Evolutionary conservation across 1,140 invertebrate genomes (phyloP), one percentile per base, ranked within the genome.

Genomic region (Dysdera silvatica): DNA sequence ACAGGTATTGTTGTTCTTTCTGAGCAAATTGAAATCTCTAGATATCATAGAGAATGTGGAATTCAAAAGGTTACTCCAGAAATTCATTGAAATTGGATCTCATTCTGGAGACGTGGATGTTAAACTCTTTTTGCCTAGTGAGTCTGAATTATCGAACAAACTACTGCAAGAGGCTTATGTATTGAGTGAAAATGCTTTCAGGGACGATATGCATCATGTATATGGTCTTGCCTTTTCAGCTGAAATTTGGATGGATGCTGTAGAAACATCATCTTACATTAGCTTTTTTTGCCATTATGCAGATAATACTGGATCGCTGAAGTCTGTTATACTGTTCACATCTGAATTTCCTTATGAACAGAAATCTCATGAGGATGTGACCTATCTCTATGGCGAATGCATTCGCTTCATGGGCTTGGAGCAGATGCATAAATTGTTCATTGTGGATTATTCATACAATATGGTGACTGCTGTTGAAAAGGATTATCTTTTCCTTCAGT

Each of bases 401-500:
- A 56, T 63, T 43, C 28, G 52, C 24, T 28, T 49, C 6, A 63
- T 63, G 61, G 52, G 49, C 18, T 43, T 29, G 28, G 61, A 63
- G n/a, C n/a, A n/a, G n/a, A 55, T 63, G 23, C 55, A 63, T 16
- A 35, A 35, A 4, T 35, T 63, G 3, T 32, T 63, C 4, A 53
- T 63, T 4, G 56, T 63, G 7, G 61, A 63, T 26, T 63, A 63
- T 31, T 63, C 61, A 10, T 63, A 48, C 24, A 63, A 63, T 32
- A 63, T 63, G 61, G 61, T 63, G 7, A 63, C 48, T 56, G 61
- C 61, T 4, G 55, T 63, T 14, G 56, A 63, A 24, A 55, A 63
- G 26, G 56, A 32, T 41, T 52, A 63, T 10, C 61, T 48, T 28
- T 63, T 63, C 24, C 55, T 63, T 31, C 61, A 63, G 43, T 63